These are phyloP conservation scores for Trematocara zebra DNA, from an alignment of 2,113 vertebrate genomes.

Conservation along the genomic window DNA sequence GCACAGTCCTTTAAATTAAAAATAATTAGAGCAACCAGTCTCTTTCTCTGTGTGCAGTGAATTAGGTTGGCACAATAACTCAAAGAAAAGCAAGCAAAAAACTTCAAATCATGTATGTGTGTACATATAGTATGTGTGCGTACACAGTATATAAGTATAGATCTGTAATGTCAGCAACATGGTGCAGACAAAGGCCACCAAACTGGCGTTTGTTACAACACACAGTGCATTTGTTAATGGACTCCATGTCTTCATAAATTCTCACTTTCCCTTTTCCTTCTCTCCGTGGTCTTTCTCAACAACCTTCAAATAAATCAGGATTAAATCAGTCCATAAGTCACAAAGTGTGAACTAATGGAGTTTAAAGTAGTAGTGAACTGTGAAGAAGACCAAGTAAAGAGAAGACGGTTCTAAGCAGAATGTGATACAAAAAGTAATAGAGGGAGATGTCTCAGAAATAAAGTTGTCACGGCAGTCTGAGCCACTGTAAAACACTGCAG, in stretches of 20 bases:
- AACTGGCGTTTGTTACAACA: neutral
- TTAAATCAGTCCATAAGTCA: neutral
- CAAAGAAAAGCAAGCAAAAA: neutral
- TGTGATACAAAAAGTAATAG: neutral
- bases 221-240: constrained; percentile 4
- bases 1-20: constrained; percentile 34
- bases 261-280: neutral
- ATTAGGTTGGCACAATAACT: constrained; percentile 13
- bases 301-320: neutral
- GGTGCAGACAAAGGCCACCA: neutral
- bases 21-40: constrained; percentile 27
- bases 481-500: neutral
- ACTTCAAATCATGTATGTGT: neutral
- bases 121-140: neutral
- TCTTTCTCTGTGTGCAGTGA: neutral
- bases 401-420: neutral
- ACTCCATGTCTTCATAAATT: neutral
- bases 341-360: neutral
- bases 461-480: neutral
- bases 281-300: neutral
- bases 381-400: neutral
- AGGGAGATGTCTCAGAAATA: neutral
- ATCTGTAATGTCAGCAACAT: neutral
- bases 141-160: neutral
- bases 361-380: neutral